Percentiles rank a stretch among this genome's conserved stretches.
Evolutionary conservation across 2,113 vertebrate genomes (phyloP).

Genomic region (Poecilia latipinna): DNA sequence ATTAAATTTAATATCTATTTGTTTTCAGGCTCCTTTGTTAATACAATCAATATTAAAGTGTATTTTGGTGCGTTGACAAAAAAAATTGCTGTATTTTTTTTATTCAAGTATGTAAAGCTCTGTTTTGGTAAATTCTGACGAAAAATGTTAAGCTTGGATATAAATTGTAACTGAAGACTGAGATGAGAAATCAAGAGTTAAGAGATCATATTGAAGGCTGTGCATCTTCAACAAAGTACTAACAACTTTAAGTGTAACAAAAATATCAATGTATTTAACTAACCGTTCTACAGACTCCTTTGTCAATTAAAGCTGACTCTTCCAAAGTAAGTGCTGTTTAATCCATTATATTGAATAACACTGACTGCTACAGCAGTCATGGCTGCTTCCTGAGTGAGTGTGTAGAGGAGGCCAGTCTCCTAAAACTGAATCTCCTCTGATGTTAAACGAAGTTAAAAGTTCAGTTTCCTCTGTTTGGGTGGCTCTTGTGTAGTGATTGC

Average conservation of each 20-base stretch:
- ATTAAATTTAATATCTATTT: too few relatives aligned
- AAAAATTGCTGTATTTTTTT: background rate
- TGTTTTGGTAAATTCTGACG: too few relatives aligned
- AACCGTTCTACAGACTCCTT: background rate
- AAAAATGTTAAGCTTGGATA: background rate
- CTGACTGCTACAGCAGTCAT: background rate
- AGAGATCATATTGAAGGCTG: too few relatives aligned
- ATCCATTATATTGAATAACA: background rate
- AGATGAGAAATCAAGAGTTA: too few relatives aligned
- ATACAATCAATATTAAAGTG: too few relatives aligned
- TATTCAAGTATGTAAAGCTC: background rate
- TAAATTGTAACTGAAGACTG: background rate
- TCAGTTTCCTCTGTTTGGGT: background rate
- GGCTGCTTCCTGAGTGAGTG: background rate
- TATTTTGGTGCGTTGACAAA: background rate
- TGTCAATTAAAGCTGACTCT: background rate
- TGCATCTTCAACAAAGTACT: background rate
- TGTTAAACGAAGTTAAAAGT: background rate
- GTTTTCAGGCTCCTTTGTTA: too few relatives aligned
- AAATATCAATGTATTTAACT: background rate
- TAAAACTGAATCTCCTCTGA: background rate
- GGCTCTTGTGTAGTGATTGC: background rate
- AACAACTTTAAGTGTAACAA: background rate
- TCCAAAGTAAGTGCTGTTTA: background rate
- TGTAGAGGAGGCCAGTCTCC: background rate